phyloP scores from a whole-genome alignment of 2,888 invertebrate species.

The Flexamia atlantica region DNA sequence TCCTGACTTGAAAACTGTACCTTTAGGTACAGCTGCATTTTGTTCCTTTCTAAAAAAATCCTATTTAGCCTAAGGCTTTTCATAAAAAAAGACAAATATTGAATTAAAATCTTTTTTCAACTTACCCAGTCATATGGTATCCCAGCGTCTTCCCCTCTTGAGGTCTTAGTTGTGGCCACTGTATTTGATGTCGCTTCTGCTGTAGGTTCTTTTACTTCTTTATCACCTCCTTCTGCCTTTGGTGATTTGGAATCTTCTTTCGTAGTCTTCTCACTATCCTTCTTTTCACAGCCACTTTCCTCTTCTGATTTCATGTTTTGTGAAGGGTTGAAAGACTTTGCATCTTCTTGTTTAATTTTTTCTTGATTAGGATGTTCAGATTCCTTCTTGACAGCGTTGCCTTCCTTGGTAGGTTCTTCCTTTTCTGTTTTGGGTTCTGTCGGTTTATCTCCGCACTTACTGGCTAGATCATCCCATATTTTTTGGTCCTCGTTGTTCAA shows the following conservation, averaged over 20 bases:
- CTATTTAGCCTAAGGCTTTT: too few species aligned
- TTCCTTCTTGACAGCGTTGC: slow-evolving; percentile 41
- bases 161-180: slow-evolving; percentile 68
- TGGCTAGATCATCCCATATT: slow-evolving; percentile 56
- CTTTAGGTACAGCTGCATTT: too few species aligned
- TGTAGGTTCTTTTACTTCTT: slow-evolving; percentile 77
- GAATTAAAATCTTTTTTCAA: too few species aligned
- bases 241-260: slow-evolving; percentile 73
- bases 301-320: slow-evolving; percentile 63
- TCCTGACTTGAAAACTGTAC: too few species aligned
- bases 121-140: slow-evolving; percentile 92
- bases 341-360: slow-evolving; percentile 50
- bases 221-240: slow-evolving; percentile 73
- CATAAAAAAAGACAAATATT: too few species aligned
- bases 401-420: slow-evolving; percentile 50
- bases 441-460: slow-evolving; percentile 29
- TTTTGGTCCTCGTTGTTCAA: slow-evolving; percentile 50
- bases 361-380: slow-evolving; percentile 38
- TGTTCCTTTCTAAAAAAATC: too few species aligned
- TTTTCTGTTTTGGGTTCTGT: slow-evolving; percentile 60
- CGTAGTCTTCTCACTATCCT: slow-evolving; percentile 76
- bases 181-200: slow-evolving; percentile 73
- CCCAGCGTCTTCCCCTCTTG: slow-evolving; percentile 85
- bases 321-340: slow-evolving; percentile 17
- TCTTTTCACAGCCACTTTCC: slow-evolving; percentile 74